Evolutionary conservation across 2,888 invertebrate genomes (phyloP), one percentile per base, ranked within the genome.

Genomic region (Glaucopsyche alexis): DNA sequence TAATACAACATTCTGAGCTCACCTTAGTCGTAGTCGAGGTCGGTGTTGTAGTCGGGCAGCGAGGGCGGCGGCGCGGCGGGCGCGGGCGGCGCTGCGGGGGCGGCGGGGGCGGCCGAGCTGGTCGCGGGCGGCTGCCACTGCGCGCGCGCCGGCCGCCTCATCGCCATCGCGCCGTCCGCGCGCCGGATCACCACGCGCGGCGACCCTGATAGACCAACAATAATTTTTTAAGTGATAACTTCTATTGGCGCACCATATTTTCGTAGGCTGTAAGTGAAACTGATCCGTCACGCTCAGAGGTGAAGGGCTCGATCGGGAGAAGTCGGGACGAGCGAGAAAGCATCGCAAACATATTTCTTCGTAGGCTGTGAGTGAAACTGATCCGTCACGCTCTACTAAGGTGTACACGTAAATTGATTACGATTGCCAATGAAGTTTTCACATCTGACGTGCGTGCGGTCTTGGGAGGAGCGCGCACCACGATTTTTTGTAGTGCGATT

Each of bases 21-120:
- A 49, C 49, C 72, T 75, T 91, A 92, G 78, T 92, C 92, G 81
- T 83, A 93, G 82, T 93, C 93, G 72, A 93, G 88, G 84, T 93
- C 93, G 88, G 92, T 92, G 83, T 92, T 89, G 84, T 89, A 89
- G 78, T 87, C 85, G 71, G 81, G 82, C 75, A 82, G 73, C 75
- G 77, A 78, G 74, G 2, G 78, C 73, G 71, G 72, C 19, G 69
- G 75, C 49, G 50, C 45, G 16, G 60, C 52, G 9, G 71, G 70
- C 16, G 49, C 72, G 40, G 29, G 72, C 52, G 67, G 72, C 72
- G 74, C 78, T 74, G 75, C 74, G 74, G 79, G 49, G 73, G 76
- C 0, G 78, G 79, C 55, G 75, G 29, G 29, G 3, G 29, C 29
- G 29, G 29, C 75, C 42, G 55, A 55, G 55, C 55, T 55, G 55